Percentiles rank a stretch among this genome's conserved stretches.
Evolutionary conservation across 2,888 invertebrate species (phyloP).

Genomic region (Cepaea hortensis): DNA sequence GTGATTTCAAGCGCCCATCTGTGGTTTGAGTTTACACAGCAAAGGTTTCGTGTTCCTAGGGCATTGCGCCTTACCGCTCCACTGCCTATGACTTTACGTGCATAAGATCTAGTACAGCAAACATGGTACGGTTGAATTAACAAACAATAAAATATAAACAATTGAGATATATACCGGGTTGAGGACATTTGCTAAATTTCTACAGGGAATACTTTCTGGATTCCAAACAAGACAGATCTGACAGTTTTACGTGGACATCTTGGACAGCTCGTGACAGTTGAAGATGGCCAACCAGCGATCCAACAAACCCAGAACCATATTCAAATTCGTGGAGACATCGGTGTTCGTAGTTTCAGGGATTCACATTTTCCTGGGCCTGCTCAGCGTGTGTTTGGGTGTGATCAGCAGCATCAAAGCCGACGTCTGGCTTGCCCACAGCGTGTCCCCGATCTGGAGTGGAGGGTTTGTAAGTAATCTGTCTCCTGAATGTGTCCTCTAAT

Average conservation of each 20-base stretch:
- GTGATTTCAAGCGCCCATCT: too few species aligned
- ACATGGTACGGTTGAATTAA: too few species aligned
- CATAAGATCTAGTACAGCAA: too few species aligned
- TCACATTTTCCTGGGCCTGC: constrained; percentile 72
- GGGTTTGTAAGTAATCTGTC: constrained; percentile 73
- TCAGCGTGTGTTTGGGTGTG: constrained; percentile 73
- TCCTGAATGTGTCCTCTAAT: background rate
- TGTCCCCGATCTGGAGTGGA: constrained; percentile 77
- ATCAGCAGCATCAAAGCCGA: constrained; percentile 74
- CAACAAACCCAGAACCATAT: constrained; percentile 54
- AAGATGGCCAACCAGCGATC: background rate
- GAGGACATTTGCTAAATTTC: too few species aligned
- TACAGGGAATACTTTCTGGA: too few species aligned
- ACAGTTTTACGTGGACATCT: background rate
- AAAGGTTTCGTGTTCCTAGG: too few species aligned
- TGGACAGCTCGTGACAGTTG: background rate
- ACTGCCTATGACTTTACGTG: too few species aligned
- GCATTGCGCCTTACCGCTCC: too few species aligned
- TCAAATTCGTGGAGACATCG: constrained; percentile 68
- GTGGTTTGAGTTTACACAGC: too few species aligned
- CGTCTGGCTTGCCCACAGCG: constrained; percentile 76
- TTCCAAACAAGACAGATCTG: background rate
- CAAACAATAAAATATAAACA: too few species aligned
- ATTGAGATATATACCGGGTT: too few species aligned
- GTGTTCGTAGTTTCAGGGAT: constrained; percentile 72